Evolutionary conservation across 2,888 invertebrate species (phyloP).

Genomic region (Cheilosia variabilis): DNA sequence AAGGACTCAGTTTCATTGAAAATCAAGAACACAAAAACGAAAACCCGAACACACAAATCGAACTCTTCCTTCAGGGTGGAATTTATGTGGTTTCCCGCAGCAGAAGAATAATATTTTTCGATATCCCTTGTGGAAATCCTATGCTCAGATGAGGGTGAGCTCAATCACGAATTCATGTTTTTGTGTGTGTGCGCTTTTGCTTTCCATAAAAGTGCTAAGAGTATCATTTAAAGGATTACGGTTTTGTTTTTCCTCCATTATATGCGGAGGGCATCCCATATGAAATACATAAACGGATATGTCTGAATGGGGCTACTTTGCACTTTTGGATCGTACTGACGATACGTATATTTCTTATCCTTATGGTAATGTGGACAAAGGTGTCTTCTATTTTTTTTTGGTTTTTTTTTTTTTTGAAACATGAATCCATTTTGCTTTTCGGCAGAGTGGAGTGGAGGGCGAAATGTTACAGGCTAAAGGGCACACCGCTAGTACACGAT

Average conservation of each 20-base stretch:
- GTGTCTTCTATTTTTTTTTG: not conserved
- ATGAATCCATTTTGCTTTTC: conserved; percentile 17
- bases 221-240: conserved; percentile 74
- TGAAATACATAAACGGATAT: conserved; percentile 7
- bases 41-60: not conserved
- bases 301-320: conserved; percentile 47
- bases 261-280: conserved; percentile 10
- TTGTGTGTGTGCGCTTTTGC: conserved; percentile 4
- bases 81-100: conserved; percentile 71
- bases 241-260: conserved; percentile 35
- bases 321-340: conserved; percentile 69
- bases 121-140: conserved; percentile 44
- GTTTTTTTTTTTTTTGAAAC: conserved; percentile 30
- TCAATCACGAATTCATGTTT: not conserved
- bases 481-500: conserved; percentile 28
- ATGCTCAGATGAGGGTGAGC: conserved; percentile 24
- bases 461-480: conserved; percentile 42
- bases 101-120: conserved; percentile 59
- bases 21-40: not conserved
- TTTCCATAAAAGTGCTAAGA: conserved; percentile 61
- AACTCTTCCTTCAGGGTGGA: conserved; percentile 12
- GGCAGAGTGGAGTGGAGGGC: too few species aligned
- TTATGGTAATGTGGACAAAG: conserved; percentile 54
- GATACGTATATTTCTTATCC: conserved; percentile 49
- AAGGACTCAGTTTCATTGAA: conserved; percentile 3